phyloP scores from a whole-genome alignment of 2,888 invertebrate species.

The Lochmaea crataegi region DNA sequence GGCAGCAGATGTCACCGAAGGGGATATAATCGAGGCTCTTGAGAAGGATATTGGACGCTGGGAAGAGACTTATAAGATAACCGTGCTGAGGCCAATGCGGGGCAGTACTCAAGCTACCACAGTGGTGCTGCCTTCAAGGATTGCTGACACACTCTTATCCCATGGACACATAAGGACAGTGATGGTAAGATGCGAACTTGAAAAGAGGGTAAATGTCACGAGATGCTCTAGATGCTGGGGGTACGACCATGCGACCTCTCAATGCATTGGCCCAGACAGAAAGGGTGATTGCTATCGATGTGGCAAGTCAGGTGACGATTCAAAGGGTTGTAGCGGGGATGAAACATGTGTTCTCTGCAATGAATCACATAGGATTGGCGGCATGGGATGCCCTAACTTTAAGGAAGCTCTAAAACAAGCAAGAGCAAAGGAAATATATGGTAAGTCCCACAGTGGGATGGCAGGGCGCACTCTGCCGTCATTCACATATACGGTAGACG shows the following conservation, averaged over 20 bases:
- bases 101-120: background rate
- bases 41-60: background rate
- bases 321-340: background rate
- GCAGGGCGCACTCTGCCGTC: too few relatives aligned
- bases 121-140: background rate
- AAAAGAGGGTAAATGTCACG: background rate
- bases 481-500: too few relatives aligned
- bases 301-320: conserved; percentile 13
- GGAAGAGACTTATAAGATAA: background rate
- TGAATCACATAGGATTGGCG: conserved; percentile 13
- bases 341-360: too few relatives aligned
- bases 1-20: background rate
- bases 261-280: conserved; percentile 25
- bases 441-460: too few relatives aligned
- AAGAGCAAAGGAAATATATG: background rate
- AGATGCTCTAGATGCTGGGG: too few relatives aligned
- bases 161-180: background rate
- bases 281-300: conserved; percentile 15
- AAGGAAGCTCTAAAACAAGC: conserved; percentile 14
- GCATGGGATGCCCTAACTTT: too few relatives aligned
- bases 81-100: background rate
- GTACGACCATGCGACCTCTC: conserved; percentile 12
- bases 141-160: background rate
- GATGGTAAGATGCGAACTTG: background rate
- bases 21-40: background rate